Percentiles rank a stretch among this genome's conserved stretches.
These are phyloP conservation scores for Eupithecia vulgata DNA, from an alignment of 2,888 invertebrate genomes.

Conservation along the genomic window DNA sequence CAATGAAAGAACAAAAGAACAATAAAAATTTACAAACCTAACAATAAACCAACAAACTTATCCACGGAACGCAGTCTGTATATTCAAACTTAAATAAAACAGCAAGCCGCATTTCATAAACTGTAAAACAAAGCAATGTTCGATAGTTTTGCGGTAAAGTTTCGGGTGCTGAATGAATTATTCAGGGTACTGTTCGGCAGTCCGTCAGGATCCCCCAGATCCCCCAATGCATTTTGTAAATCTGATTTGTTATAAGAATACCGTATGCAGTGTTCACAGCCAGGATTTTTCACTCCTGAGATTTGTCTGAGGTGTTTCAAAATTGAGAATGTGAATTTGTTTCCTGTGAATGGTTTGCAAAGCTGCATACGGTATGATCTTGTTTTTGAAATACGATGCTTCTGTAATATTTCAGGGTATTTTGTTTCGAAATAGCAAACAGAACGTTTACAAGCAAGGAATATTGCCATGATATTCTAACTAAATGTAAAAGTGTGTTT, in stretches of 20 bases:
- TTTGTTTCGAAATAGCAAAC: not conserved
- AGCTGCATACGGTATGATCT: conserved; percentile 9
- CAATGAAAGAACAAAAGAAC: not conserved
- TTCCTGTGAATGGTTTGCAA: conserved; percentile 8
- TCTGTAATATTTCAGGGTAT: not conserved
- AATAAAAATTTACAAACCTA: not conserved
- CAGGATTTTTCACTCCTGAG: conserved; percentile 65
- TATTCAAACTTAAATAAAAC: conserved; percentile 53
- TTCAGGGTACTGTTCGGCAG: conserved; percentile 79
- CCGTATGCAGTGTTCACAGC: conserved; percentile 67
- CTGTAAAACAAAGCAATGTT: conserved; percentile 77
- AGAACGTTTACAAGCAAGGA: not conserved
- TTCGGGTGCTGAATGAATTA: conserved; percentile 78
- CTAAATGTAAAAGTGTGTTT: no score
- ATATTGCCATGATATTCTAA: no score
- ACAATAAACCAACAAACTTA: conserved; percentile 5
- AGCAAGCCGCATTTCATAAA: conserved; percentile 64
- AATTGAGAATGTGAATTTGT: conserved; percentile 32
- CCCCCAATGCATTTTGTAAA: conserved; percentile 76
- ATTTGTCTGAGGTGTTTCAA: conserved; percentile 54
- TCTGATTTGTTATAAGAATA: conserved; percentile 70
- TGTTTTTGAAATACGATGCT: not conserved
- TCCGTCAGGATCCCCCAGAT: conserved; percentile 66
- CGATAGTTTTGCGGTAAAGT: conserved; percentile 63
- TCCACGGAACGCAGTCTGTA: conserved; percentile 31